Conservation (phyloP, 2,888 invertebrate species). For the Eilema caniola region DNA sequence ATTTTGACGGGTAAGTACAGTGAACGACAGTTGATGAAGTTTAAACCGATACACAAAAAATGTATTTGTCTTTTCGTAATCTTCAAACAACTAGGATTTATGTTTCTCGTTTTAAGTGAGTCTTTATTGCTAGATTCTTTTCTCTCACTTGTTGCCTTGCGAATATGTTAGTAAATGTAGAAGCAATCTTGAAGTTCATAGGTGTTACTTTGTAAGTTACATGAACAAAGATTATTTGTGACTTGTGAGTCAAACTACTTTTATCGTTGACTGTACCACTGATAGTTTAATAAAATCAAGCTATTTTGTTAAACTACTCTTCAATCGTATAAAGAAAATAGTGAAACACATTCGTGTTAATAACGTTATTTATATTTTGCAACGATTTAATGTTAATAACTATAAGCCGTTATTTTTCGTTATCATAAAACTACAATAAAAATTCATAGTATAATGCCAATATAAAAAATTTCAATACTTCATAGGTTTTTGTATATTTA, state of each 20-base stretch:
- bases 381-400: neutral
- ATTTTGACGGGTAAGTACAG: neutral
- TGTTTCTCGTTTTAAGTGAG: too few species aligned
- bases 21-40: neutral
- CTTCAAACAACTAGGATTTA: neutral
- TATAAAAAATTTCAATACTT: conserved; percentile 4
- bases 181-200: neutral
- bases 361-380: neutral
- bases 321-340: neutral
- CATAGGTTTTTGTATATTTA: neutral
- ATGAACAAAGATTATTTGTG: neutral
- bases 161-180: too few species aligned
- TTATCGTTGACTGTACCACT: neutral
- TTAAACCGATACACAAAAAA: too few species aligned
- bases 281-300: neutral
- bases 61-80: too few species aligned
- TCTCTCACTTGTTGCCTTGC: too few species aligned
- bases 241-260: neutral
- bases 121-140: too few species aligned
- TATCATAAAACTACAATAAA: neutral
- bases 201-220: neutral
- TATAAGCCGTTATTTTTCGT: neutral
- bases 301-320: neutral
- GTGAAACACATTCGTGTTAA: neutral
- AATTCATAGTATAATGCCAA: conserved; percentile 2